phyloP scores from a whole-genome alignment of 2,888 invertebrate genomes.

The Drosophila recens region DNA sequence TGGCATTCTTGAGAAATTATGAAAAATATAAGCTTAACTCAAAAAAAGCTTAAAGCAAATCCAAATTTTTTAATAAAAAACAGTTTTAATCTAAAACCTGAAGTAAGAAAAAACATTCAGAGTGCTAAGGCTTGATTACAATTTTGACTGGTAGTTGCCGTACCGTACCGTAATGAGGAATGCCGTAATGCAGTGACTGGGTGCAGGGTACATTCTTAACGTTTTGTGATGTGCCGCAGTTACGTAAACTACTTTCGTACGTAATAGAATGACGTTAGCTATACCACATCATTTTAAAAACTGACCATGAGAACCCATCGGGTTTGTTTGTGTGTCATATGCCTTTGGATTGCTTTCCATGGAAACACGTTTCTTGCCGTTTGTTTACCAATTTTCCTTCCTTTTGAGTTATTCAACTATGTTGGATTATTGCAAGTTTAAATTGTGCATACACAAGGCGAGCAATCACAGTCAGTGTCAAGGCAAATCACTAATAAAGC shows the following conservation, averaged over 20 bases:
- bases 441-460: conserved; percentile 21
- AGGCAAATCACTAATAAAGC: conserved; percentile 22
- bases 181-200: not conserved
- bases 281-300: conserved; percentile 6
- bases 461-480: conserved; percentile 21
- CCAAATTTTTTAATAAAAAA: not conserved
- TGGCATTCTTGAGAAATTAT: too few relatives aligned
- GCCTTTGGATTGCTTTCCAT: conserved; percentile 28
- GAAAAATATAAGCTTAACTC: too few relatives aligned
- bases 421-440: conserved; percentile 33
- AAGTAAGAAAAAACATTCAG: too few relatives aligned
- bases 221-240: not conserved
- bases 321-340: conserved; percentile 14
- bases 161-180: not conserved
- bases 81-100: too few relatives aligned
- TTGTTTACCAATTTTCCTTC: conserved; percentile 33
- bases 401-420: conserved; percentile 28
- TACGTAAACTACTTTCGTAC: conserved; percentile 32
- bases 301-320: conserved; percentile 59
- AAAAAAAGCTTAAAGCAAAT: too few relatives aligned
- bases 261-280: conserved; percentile 21
- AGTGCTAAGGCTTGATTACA: too few relatives aligned
- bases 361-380: conserved; percentile 32
- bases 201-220: not conserved
- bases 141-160: not conserved